phyloP scores from a whole-genome alignment of 2,113 vertebrate genomes.

The Microcebus murinus region DNA sequence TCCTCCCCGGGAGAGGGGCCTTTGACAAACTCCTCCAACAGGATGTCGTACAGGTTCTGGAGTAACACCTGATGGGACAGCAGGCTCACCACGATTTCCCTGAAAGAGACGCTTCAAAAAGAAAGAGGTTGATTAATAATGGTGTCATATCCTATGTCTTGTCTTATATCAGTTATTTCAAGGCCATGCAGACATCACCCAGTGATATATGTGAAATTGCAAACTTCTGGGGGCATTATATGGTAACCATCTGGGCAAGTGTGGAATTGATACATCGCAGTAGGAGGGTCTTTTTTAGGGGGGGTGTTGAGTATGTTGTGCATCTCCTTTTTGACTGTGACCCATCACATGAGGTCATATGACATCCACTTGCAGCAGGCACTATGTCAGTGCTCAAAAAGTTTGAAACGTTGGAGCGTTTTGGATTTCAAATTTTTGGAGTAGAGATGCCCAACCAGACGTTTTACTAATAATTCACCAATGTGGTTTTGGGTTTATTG shows the following conservation, averaged over 20 bases:
- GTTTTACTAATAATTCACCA: background rate
- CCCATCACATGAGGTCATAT: background rate
- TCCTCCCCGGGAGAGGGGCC: conserved; percentile 90
- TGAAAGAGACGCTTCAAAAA: conserved; percentile 93
- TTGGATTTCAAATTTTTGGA: background rate
- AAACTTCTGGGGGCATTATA: background rate
- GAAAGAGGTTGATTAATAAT: conserved; percentile 27
- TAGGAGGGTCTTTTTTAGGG: background rate
- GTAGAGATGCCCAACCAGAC: background rate
- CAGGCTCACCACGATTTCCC: conserved; percentile 97
- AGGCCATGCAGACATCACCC: background rate
- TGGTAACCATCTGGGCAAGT: background rate
- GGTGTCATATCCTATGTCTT: no score
- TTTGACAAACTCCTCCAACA: conserved; percentile 96
- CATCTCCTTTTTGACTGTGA: background rate
- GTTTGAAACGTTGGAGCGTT: background rate
- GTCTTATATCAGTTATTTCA: background rate
- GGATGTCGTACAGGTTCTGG: conserved; percentile 96
- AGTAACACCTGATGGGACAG: conserved; percentile 98
- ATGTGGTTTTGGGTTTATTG: background rate
- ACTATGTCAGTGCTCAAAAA: background rate
- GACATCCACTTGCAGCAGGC: background rate
- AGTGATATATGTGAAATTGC: background rate
- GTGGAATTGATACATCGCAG: background rate
- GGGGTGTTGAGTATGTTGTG: background rate